Base-by-base conservation (phyloP, 2,113 vertebrate species). In the Notechis scutatus region DNA sequence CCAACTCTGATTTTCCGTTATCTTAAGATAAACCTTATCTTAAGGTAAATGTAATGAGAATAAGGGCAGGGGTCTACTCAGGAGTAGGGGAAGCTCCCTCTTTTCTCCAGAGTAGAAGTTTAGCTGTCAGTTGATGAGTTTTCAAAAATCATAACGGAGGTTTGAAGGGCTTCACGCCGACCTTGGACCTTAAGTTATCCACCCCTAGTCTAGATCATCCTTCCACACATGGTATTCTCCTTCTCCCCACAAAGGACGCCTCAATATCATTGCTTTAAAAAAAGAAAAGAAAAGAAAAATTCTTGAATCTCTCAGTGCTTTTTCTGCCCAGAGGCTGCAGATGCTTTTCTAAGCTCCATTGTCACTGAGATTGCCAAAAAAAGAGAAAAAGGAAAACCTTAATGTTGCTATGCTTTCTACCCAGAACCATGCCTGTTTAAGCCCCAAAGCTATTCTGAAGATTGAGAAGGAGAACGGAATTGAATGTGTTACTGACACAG, bases 341-440 rank as follows among this genome's bases (percentile, higher is more conserved):
- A 52, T 90, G 23, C 81, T 34, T 4, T 42, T 89, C 59, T 93
- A 92, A 89, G 94, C 47, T 34, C 55, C 0, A 0, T 69, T 34
- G 87, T 91, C 92, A 59, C 47, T 90, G 42, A 5, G 0, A 1
- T 21, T 10, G 2, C 87, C 7, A 20, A 55, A 95, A 57, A 45
- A 42, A 47, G 24, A 3, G 15, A 26, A n/a, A n/a, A n/a, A 54
- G 0, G 24, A 61, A 86, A 55, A 52, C 24, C 47, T 92, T 92
- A 95, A 95, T 54, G 26, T 85, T 95, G 88, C 64, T 24, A 3
- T 87, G 94, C 69, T 85, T 90, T n/a, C 23, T 87, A 91, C 94
- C 91, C 92, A 90, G 86, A 93, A 59, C 87, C 20, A 50, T 86
- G 52, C 96, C 95, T 95, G 91, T 96, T 50, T 96, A 95, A 95